Conservation (phyloP, 37 sponge, comb jelly and placozoan species). For the Ianthella basta region DNA sequence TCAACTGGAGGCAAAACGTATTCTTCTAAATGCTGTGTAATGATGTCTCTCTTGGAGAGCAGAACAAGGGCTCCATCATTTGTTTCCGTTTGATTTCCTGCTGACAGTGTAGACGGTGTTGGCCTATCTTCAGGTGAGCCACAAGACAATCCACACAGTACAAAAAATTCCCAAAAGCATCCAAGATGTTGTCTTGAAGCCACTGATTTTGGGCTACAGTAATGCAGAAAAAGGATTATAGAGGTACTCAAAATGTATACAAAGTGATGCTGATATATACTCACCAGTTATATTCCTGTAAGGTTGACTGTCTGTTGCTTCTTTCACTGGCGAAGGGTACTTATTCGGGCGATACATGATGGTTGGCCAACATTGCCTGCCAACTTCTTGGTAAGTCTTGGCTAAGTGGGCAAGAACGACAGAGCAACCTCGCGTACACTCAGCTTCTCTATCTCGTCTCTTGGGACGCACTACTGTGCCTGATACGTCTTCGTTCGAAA, state of each 20-base stretch:
- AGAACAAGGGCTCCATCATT: constrained; percentile 12
- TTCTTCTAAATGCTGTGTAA: background rate
- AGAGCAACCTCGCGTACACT: no score
- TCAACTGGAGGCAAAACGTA: background rate
- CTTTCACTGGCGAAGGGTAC: background rate
- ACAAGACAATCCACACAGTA: constrained; percentile 18
- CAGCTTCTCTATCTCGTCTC: no score
- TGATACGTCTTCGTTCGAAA: no score
- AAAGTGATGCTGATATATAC: background rate
- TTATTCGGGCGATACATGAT: no score
- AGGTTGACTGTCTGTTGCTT: background rate
- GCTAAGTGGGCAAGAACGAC: no score
- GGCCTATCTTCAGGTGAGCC: constrained; percentile 13
- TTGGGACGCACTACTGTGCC: no score
- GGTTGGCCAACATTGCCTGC: no score
- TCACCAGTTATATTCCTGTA: background rate
- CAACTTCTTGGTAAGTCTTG: no score
- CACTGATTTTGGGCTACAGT: constrained; percentile 33
- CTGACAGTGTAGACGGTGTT: constrained; percentile 40
- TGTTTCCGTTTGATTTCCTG: constrained; percentile 28
- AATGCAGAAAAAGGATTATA: background rate
- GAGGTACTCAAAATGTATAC: background rate
- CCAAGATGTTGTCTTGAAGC: constrained; percentile 31
- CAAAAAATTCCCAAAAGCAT: constrained; percentile 40
- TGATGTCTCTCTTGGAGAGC: background rate